Evolutionary conservation across 2,797 vertebrate species (phyloP), one percentile per base, ranked within the genome.

Genomic region (Aeoliscus strigatus): DNA sequence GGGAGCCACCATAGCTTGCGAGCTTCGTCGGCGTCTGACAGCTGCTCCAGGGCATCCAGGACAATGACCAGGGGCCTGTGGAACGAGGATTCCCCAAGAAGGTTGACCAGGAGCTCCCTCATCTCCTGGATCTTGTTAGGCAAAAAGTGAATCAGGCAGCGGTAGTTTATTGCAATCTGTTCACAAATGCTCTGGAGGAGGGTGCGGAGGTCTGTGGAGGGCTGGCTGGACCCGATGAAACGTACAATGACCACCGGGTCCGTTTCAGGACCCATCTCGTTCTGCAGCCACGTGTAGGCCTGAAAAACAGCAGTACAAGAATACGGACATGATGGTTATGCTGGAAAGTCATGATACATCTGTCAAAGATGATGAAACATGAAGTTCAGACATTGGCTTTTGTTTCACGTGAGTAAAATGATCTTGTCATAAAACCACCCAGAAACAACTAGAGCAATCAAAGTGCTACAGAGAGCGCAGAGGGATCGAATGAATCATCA

Each of bases 1-100:
- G 96, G 96, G 27, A 99, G 91, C 96, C 96, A 99, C 96, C 96
- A 99, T 14, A 98, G 88, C 70, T 96, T 97, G 55, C 95, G 91
- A 21, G 93, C 94, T 2, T 98, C 96, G 0, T 99, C 94, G 0
- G 63, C 86, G n/a, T 99, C 96, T 1, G 93, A 91, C 34, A 99
- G 89, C 66, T 98, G 95, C 67, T 99, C 96, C 23, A 98, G 83
- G 52, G 94, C 85, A 48, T 99, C 96, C 0, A 99, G 87, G 70
- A 99, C 85, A 36, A 99, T 93, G 39, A 99, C 90, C 52, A 98
- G 75, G 0, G 96, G 96, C 52, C 93, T 89, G 68, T 97, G 92
- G 74, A 91, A 87, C 9, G 96, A 93, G 28, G 96, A 92, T 77
- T 98, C 96, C 9, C 92, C 94, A 39, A 99, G 75, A 26, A 99